These are phyloP conservation scores for Nannospalax galili DNA, from an alignment of 2,113 vertebrate species.

Conservation along the genomic window DNA sequence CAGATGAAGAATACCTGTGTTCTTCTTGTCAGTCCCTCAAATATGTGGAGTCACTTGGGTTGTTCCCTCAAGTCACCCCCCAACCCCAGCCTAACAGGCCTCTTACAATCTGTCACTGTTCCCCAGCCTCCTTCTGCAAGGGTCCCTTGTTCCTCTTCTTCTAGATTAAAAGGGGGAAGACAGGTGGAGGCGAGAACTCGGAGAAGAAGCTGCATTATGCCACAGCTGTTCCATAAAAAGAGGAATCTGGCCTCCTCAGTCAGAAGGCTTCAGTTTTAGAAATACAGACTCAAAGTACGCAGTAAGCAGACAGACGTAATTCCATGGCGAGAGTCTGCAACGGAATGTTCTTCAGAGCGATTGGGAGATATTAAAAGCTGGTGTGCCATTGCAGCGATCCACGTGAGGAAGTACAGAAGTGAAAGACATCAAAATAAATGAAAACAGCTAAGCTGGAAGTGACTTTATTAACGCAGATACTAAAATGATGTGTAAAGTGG, in stretches of 20 bases:
- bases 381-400: background rate
- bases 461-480: background rate
- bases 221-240: background rate
- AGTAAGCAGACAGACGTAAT: background rate
- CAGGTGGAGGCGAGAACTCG: background rate
- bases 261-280: background rate
- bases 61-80: background rate
- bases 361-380: background rate
- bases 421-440: conserved; percentile 42
- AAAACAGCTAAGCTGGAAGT: conserved; percentile 30
- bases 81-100: background rate
- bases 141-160: background rate
- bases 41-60: background rate
- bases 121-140: background rate
- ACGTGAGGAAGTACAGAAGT: background rate
- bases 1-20: background rate
- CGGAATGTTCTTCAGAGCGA: background rate
- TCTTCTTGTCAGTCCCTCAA: background rate
- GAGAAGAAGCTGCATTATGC: background rate
- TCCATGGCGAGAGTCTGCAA: background rate
- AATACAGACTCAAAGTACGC: background rate
- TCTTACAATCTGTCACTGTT: background rate
- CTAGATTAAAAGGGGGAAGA: background rate
- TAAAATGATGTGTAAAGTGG: background rate
- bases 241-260: background rate